Base-by-base conservation (phyloP, 2,113 vertebrate species). In the Archocentrus centrarchus region DNA sequence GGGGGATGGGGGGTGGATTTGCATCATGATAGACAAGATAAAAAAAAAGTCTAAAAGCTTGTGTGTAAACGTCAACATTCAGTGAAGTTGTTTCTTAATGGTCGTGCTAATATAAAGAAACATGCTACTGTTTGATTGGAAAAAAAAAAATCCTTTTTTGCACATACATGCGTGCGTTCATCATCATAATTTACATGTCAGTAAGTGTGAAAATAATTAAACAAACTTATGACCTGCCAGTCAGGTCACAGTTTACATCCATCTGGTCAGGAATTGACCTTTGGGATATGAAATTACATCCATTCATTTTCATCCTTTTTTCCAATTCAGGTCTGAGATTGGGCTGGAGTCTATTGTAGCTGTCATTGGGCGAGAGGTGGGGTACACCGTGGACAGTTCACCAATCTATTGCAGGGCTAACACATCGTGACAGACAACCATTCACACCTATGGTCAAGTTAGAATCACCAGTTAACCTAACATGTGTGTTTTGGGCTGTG, bases 91-190 rank as follows among this genome's bases (percentile, higher is more conserved):
- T 22, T 11, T 60, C 24, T 30, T 30, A 37, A 41, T 41, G 39
- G 39, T 11, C 3, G 10, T 41, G 10, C 39, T 11, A 11, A 41
- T 41, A 5, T 41, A 41, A 41, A 41, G 39, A 11, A 41, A 41
- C 39, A 11, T 1, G 47, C 22, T 47, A 11, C 41, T 50, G 9
- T 50, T 68, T 18, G 22, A 68, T 11, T 68, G 15, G 15, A 4
- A 30, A 30, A 30, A 68, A 47, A 47, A 8, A 47, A 47, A 50
- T 24, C 14, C 1, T 47, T 18, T 47, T 24, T 27, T 68, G 41
- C 22, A 11, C 64, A 47, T 0, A n/a, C 27, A 8, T 47, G 15
- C 64, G 27, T 68, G 15, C 27, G 41, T 2, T 0, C 15, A 30
- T 11, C 27, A 70, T 7, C 64, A 11, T 30, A 50, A 70, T 50